A percentile compares a stretch with the other conserved stretches of the same genome.
Conservation (phyloP, 2,888 invertebrate genomes). For the Ethmia dodecea region DNA sequence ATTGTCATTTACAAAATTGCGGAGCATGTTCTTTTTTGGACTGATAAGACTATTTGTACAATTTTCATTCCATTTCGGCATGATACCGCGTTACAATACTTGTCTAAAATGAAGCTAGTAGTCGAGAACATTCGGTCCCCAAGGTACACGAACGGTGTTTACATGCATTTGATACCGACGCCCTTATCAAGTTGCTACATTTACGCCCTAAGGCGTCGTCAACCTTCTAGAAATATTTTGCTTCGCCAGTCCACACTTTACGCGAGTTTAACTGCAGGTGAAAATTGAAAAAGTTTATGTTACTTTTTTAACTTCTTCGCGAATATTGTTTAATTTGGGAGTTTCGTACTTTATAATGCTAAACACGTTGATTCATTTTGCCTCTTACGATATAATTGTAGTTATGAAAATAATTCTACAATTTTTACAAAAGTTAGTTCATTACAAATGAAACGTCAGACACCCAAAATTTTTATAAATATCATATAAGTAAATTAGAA, state of each 20-base stretch:
- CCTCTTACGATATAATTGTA: too few relatives aligned
- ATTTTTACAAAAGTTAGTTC: too few relatives aligned
- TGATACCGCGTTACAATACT: not conserved
- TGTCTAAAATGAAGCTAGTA: constrained; percentile 42
- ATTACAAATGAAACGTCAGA: too few relatives aligned
- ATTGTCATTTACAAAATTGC: too few relatives aligned
- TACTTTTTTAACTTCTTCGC: constrained; percentile 59
- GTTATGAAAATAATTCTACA: too few relatives aligned
- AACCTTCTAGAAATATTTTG: constrained; percentile 47
- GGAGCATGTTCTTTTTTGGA: too few relatives aligned
- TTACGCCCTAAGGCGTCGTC: constrained; percentile 56
- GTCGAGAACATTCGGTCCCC: constrained; percentile 49
- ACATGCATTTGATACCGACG: constrained; percentile 63
- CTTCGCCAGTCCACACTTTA: constrained; percentile 57
- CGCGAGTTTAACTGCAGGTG: constrained; percentile 64
- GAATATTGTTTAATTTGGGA: constrained; percentile 56
- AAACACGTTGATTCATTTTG: too few relatives aligned
- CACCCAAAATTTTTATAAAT: too few relatives aligned
- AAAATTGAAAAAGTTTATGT: constrained; percentile 76
- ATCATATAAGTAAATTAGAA: too few relatives aligned
- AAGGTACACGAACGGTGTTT: constrained; percentile 53
- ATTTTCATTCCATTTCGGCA: not conserved
- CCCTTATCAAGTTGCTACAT: constrained; percentile 63
- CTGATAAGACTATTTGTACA: too few relatives aligned
- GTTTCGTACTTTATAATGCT: too few relatives aligned